Evolutionary conservation across 2,888 invertebrate genomes (phyloP).

Genomic region (Trichogramma dendrolimi): DNA sequence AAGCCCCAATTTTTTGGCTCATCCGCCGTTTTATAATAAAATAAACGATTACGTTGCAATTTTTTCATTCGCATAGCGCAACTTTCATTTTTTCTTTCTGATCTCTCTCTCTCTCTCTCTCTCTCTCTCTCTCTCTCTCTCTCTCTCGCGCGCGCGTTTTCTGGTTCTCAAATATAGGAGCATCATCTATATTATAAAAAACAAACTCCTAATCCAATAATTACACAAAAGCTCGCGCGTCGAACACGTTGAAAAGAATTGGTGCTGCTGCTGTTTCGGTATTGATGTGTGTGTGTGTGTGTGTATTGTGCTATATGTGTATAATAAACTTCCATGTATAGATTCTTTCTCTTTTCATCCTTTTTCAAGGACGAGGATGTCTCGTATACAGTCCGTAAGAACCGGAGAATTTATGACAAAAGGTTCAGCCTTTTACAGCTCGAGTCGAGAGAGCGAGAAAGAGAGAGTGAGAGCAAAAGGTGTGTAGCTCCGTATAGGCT

Average conservation of each 20-base stretch:
- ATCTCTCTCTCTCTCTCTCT: too few species aligned
- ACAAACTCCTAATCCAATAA: conserved; percentile 25
- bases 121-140: too few species aligned
- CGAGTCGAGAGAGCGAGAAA: too few species aligned
- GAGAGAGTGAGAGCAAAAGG: too few species aligned
- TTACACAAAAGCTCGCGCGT: conserved; percentile 17
- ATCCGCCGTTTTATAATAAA: conserved; percentile 2
- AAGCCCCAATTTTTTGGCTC: neutral
- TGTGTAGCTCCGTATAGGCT: neutral
- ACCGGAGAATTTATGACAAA: conserved; percentile 31
- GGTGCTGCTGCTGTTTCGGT: neutral
- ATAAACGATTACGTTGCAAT: conserved; percentile 26
- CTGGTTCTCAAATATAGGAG: too few species aligned
- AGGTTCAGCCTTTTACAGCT: conserved; percentile 3
- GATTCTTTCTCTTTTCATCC: too few species aligned
- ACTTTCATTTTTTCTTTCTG: too few species aligned
- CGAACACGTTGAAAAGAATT: neutral
- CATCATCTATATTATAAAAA: neutral
- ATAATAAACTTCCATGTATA: too few species aligned
- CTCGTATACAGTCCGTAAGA: conserved; percentile 16
- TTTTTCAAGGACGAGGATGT: conserved; percentile 17
- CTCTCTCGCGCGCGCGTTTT: neutral
- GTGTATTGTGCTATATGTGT: too few species aligned
- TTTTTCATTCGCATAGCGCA: conserved; percentile 7
- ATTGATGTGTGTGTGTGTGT: too few species aligned